A percentile compares a stretch with the other conserved stretches of the same genome.
Evolutionary conservation across 1,140 invertebrate genomes (phyloP).

Genomic region (Orchestia grillus): DNA sequence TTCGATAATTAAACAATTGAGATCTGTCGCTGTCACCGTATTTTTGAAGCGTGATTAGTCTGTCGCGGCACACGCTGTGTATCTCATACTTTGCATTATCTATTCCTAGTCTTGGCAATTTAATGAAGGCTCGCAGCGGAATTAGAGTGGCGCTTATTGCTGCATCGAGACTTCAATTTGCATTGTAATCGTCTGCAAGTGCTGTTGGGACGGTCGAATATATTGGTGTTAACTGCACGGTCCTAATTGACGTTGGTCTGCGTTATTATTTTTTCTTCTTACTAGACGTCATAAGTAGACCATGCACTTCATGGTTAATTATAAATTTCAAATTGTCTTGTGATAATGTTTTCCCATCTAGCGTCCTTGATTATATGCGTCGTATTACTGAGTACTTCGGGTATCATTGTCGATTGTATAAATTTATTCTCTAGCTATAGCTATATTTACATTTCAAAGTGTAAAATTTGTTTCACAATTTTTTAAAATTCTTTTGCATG

Average conservation of each 20-base stretch:
- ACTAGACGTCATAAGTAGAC: not conserved
- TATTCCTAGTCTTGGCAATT: not conserved
- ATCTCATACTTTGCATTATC: not conserved
- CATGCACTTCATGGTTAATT: not conserved
- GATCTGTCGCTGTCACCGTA: not conserved
- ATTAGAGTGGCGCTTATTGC: not conserved
- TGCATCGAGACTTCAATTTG: not conserved
- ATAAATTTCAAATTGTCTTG: not conserved
- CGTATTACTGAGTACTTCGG: not conserved
- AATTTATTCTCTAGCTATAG: not conserved
- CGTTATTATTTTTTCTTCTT: not conserved
- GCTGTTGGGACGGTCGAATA: not conserved
- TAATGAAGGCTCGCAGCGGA: not conserved
- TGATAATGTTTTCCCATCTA: not conserved
- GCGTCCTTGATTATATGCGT: not conserved
- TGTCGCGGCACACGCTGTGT: not conserved
- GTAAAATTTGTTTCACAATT: not conserved
- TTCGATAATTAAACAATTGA: not conserved
- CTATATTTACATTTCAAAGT: not conserved
- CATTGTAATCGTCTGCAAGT: not conserved
- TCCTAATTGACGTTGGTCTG: not conserved
- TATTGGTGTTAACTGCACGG: not conserved
- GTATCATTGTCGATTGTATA: not conserved
- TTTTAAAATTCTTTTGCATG: not conserved
- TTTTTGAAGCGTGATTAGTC: not conserved